Base-by-base conservation (phyloP, 1,140 invertebrate genomes). In the Maniola jurtina region DNA sequence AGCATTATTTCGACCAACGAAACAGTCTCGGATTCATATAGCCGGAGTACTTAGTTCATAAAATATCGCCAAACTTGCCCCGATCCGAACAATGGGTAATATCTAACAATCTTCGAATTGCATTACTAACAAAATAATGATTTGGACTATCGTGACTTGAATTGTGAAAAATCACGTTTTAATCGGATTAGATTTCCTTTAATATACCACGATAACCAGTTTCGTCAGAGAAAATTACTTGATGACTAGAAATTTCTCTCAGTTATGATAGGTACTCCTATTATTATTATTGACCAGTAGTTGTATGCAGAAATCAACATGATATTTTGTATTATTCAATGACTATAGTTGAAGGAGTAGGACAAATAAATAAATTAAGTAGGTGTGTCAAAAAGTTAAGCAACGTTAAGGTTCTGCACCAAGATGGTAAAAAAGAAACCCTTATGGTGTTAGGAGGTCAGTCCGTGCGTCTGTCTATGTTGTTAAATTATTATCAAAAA, bases 91-190 rank as follows among this genome's bases (percentile, higher is more conserved):
- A 61, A 67, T 71, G 33, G 61, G n/a, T 10, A 6, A 56, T 64
- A 67, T 68, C 65, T 71, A 58, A 25, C 42, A 68, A 68, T 71
- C 70, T 68, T 57, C 35, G 10, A 54, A 65, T 68, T 71, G 62
- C 58, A 68, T 71, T 71, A 50, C 40, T 61, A 68, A 65, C 66
- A 70, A 70, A n/a, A 64, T 56, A 64, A 71, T 69, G 52, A 73
- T 66, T 66, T 58, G 68, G 38, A 42, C 34, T 58, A 64, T 79
- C 76, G 76, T 79, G 76, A 76, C 76, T 67, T 36, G 58, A 63
- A 76, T 76, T 77, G 68, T 42, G 59, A 67, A 76, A 76, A 73
- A 77, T 72, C 56, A 52, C 66, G 52, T 55, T 34, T 68, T 64
- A 70, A 74, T 70, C 54, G 50, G 65, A 71, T 70, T 55, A 66